Evolutionary conservation across 2,113 vertebrate genomes (phyloP).

Genomic region (Bucco capensis): DNA sequence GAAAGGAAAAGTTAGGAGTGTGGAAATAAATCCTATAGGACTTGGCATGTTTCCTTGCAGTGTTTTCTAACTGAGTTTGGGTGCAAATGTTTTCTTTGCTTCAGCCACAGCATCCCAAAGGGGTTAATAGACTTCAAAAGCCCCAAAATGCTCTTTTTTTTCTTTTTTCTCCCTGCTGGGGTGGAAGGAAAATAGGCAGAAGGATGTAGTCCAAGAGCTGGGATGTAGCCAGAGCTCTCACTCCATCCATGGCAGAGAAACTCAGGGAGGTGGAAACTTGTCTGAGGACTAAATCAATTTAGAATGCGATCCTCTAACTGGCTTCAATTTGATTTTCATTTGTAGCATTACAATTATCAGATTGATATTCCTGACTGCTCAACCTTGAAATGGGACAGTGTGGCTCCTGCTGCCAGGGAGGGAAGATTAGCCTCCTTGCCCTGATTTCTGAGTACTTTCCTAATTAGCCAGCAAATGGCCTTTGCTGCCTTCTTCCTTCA

Average conservation of each 20-base stretch:
- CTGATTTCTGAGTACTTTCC: background rate
- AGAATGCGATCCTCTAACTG: background rate
- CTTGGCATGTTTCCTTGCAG: background rate
- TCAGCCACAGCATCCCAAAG: rapidly evolving
- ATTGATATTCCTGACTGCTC: constrained; percentile 30
- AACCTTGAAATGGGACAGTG: constrained; percentile 39
- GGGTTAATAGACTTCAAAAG: background rate
- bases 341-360: constrained; percentile 23
- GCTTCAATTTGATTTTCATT: constrained; percentile 31
- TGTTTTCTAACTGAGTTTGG: background rate
- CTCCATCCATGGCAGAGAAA: rapidly evolving
- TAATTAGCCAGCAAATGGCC: constrained; percentile 30
- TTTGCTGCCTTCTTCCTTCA: background rate
- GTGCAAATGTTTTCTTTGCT: background rate
- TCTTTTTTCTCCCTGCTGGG: rapidly evolving
- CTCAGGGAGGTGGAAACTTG: background rate
- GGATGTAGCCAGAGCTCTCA: no score
- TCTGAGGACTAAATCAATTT: background rate
- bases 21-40: constrained; percentile 31
- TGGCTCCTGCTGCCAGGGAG: background rate
- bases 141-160: background rate
- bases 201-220: background rate
- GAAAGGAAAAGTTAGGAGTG: background rate
- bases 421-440: background rate
- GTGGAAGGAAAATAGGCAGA: background rate